Evolutionary conservation across 2,113 vertebrate species (phyloP).

Genomic region (Pimephales promelas): DNA sequence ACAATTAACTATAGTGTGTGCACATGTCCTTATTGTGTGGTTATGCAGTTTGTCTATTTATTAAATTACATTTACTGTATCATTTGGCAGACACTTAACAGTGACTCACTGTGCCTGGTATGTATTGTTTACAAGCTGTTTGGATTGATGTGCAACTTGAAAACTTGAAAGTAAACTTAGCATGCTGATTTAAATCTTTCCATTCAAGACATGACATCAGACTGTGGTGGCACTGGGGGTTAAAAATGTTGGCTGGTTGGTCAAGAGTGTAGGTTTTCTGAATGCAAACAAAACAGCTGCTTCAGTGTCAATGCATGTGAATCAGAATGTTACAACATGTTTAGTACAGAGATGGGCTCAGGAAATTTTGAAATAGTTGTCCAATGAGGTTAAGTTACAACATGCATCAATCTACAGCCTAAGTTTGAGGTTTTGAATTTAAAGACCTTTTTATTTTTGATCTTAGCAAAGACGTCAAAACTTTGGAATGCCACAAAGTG

Average conservation of each 20-base stretch:
- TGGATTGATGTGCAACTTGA: not conserved
- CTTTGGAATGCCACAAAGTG: constrained; percentile 13
- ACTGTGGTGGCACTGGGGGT: not conserved
- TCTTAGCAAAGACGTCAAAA: constrained; percentile 2
- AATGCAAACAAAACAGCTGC: not conserved
- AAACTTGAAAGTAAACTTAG: not conserved
- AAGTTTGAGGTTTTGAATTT: constrained; percentile 18
- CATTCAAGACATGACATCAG: not conserved
- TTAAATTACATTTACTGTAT: not conserved
- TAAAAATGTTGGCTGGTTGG: not conserved
- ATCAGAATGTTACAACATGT: not conserved
- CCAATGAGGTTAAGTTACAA: constrained; percentile 3
- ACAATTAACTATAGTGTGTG: not conserved
- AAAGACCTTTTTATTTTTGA: constrained; percentile 16
- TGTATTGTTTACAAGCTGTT: constrained; percentile 5
- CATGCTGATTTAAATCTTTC: not conserved
- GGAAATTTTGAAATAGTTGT: not conserved
- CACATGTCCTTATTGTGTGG: not conserved
- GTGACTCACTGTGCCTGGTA: not conserved
- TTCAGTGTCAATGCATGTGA: not conserved
- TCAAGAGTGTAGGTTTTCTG: not conserved
- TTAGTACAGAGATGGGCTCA: not conserved
- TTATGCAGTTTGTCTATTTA: not conserved
- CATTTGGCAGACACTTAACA: not conserved
- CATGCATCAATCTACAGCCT: not conserved